A percentile compares a stretch with the other conserved stretches of the same genome.
phyloP scores from a whole-genome alignment of 2,888 invertebrate species.

The Lobophora halterata region DNA sequence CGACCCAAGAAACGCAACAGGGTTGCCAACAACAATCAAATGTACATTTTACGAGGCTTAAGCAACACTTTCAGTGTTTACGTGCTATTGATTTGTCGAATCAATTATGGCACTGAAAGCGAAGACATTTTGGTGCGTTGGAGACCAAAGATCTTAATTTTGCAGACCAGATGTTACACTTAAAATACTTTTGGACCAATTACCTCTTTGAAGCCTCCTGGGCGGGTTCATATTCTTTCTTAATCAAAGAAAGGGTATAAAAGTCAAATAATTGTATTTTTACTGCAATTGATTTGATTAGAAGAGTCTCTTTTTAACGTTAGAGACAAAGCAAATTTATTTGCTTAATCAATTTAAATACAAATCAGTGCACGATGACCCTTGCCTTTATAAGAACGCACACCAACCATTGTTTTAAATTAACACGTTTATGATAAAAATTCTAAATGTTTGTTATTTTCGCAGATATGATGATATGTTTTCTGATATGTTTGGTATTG shows the following conservation, averaged over 20 bases:
- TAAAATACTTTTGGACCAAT: conserved; percentile 1
- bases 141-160: conserved; percentile 16
- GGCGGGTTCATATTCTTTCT: no score
- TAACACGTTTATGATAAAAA: conserved; percentile 29
- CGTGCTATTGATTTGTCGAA: conserved; percentile 21
- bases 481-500: no score
- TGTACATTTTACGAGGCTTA: conserved; percentile 33
- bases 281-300: no score
- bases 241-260: no score
- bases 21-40: conserved; percentile 45
- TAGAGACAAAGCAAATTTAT: no score
- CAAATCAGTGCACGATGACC: conserved; percentile 29
- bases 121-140: conserved; percentile 9
- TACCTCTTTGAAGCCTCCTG: no score
- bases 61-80: conserved; percentile 22
- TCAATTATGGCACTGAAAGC: conserved; percentile 8
- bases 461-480: no score
- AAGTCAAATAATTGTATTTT: no score
- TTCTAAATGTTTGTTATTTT: conserved; percentile 5
- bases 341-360: no score
- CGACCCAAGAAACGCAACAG: conserved; percentile 40
- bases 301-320: no score
- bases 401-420: conserved; percentile 33
- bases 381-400: conserved; percentile 28
- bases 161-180: conserved; percentile 3